Conservation (phyloP, 2,113 vertebrate genomes). For the Dunckerocampus dactyliophorus region DNA sequence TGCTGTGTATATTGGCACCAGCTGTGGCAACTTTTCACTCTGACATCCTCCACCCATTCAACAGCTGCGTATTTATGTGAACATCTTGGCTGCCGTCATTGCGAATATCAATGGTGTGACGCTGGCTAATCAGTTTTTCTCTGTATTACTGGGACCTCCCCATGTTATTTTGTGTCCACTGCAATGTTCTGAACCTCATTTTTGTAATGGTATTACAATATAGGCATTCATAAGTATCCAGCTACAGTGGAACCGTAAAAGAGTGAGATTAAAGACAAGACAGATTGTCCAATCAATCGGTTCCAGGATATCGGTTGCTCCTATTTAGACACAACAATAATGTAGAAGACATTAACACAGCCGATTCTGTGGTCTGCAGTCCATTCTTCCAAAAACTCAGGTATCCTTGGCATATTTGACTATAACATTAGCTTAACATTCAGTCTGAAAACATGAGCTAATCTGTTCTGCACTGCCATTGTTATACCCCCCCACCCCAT, state of each 20-base stretch:
- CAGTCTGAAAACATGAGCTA: constrained; percentile 43
- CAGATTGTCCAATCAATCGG: too few species aligned
- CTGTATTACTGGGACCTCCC: not conserved
- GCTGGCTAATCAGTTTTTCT: constrained; percentile 48
- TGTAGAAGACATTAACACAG: too few species aligned
- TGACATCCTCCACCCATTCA: constrained; percentile 72
- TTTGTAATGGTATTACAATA: too few species aligned
- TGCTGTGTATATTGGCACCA: constrained; percentile 72
- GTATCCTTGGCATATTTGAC: constrained; percentile 30
- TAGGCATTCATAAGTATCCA: too few species aligned
- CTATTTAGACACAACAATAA: too few species aligned
- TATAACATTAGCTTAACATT: constrained; percentile 61
- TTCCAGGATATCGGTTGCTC: too few species aligned
- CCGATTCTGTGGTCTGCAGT: too few species aligned
- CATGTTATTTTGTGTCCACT: not conserved
- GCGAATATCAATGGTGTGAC: constrained; percentile 54
- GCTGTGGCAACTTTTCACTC: constrained; percentile 64
- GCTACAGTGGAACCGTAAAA: too few species aligned
- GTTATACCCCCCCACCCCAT: constrained; percentile 53
- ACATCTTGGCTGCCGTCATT: constrained; percentile 67
- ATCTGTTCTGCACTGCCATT: constrained; percentile 67
- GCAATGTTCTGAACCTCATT: too few species aligned
- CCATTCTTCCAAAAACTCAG: constrained; percentile 38
- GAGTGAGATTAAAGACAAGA: too few species aligned
- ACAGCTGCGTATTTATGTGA: constrained; percentile 73